Evolutionary conservation across 1,140 invertebrate species (phyloP).

Genomic region (Gryllus bimaculatus): DNA sequence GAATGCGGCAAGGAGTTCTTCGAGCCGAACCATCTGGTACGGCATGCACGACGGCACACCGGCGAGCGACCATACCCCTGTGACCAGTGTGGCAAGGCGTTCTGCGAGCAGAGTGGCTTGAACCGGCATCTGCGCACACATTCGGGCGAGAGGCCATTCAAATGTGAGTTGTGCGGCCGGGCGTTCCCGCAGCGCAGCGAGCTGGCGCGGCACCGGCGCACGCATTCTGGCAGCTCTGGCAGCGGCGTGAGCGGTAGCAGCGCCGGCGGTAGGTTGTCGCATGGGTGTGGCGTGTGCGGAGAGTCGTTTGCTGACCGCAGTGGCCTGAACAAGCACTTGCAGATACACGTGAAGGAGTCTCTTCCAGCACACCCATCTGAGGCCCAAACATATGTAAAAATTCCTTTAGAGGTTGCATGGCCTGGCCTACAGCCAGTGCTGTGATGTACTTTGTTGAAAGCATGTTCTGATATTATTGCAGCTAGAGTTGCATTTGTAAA

Average conservation of each 20-base stretch:
- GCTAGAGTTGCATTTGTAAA: no score
- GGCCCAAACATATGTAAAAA: neutral
- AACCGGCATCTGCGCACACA: conserved; percentile 24
- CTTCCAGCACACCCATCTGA: neutral
- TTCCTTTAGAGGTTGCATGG: no score
- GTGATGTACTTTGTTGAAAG: no score
- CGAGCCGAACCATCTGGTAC: conserved; percentile 29
- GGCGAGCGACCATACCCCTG: conserved; percentile 31
- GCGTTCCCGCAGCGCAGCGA: conserved; percentile 38
- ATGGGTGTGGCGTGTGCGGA: neutral
- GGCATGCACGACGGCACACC: conserved; percentile 33
- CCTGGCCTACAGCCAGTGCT: no score
- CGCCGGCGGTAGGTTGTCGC: neutral
- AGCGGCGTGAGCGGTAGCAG: no score
- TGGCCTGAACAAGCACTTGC: neutral
- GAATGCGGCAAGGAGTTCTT: conserved; percentile 21
- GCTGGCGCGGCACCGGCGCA: conserved; percentile 34
- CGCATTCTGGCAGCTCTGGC: neutral
- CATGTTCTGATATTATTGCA: no score
- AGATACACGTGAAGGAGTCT: neutral
- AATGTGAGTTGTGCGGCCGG: conserved; percentile 37
- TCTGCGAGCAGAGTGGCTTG: conserved; percentile 15
- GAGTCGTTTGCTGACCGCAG: neutral
- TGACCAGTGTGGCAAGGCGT: conserved; percentile 31
- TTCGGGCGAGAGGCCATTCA: conserved; percentile 34